These are phyloP conservation scores for Myotis pilosus DNA, from an alignment of 2,797 vertebrate genomes.

Conservation along the genomic window DNA sequence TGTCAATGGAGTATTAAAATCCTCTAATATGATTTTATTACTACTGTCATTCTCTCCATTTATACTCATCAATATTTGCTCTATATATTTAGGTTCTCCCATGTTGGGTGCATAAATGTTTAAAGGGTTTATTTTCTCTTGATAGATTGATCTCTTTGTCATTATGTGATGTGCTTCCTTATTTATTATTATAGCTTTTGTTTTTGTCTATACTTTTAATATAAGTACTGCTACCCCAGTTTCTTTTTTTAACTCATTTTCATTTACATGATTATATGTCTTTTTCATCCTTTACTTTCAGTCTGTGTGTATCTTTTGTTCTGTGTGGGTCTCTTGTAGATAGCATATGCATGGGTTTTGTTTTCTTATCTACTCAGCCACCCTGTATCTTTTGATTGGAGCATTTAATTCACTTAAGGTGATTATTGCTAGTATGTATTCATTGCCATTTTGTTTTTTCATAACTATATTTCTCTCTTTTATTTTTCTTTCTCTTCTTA, in stretches of 20 bases:
- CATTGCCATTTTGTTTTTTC: background rate
- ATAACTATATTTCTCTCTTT: background rate
- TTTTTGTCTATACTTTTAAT: background rate
- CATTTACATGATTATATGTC: background rate
- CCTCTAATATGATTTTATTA: background rate
- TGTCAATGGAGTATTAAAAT: background rate
- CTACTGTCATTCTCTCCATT: background rate
- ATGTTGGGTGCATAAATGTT: background rate
- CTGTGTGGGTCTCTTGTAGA: background rate
- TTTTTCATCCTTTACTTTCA: background rate
- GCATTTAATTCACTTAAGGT: background rate
- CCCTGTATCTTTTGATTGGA: background rate
- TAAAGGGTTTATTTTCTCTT: background rate
- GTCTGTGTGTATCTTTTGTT: background rate
- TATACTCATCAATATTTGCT: background rate
- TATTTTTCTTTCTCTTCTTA: background rate
- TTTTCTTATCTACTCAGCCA: background rate
- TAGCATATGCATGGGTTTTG: background rate
- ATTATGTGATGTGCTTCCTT: background rate
- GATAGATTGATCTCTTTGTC: background rate
- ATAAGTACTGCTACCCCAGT: background rate
- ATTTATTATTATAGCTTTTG: background rate
- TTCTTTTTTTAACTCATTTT: background rate
- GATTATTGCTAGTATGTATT: background rate
- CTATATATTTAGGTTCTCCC: background rate